A percentile compares a stretch with the other conserved stretches of the same genome.
These are phyloP conservation scores for Forbesichthys papilliferus DNA, from an alignment of 2,113 vertebrate species.

Conservation along the genomic window DNA sequence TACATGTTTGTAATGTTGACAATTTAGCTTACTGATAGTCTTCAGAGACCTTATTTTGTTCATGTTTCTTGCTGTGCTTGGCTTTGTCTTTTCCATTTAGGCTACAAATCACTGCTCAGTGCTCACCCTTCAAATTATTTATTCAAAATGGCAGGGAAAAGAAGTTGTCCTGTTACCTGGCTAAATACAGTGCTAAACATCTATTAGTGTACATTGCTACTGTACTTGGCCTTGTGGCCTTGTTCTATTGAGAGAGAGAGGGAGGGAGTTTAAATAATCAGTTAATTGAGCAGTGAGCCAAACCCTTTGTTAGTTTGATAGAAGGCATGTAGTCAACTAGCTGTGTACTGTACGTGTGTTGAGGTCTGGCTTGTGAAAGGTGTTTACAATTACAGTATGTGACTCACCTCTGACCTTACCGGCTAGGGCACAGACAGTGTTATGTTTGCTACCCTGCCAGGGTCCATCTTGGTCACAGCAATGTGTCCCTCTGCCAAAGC, in stretches of 20 bases:
- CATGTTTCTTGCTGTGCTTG: constrained; percentile 3
- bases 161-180: neutral
- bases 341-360: neutral
- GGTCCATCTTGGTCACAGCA: constrained; percentile 11
- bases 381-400: constrained; percentile 23
- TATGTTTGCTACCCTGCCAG: constrained; percentile 13
- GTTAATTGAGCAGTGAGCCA: too few species aligned
- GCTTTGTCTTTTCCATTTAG: neutral
- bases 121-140: neutral
- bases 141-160: constrained; percentile 1
- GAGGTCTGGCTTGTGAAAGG: neutral
- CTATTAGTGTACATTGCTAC: neutral
- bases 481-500: constrained; percentile 27
- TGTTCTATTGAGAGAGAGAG: too few species aligned
- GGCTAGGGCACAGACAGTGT: constrained; percentile 16
- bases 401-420: constrained; percentile 33
- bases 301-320: too few species aligned
- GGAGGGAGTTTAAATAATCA: too few species aligned
- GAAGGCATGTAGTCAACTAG: neutral
- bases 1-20: constrained; percentile 29
- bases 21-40: constrained; percentile 40
- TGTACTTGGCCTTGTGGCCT: neutral
- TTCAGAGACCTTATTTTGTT: constrained; percentile 36
- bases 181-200: too few species aligned
- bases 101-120: constrained; percentile 20